Evolutionary conservation across 2,888 invertebrate genomes (phyloP).

Genomic region (Lycaena phlaeas): DNA sequence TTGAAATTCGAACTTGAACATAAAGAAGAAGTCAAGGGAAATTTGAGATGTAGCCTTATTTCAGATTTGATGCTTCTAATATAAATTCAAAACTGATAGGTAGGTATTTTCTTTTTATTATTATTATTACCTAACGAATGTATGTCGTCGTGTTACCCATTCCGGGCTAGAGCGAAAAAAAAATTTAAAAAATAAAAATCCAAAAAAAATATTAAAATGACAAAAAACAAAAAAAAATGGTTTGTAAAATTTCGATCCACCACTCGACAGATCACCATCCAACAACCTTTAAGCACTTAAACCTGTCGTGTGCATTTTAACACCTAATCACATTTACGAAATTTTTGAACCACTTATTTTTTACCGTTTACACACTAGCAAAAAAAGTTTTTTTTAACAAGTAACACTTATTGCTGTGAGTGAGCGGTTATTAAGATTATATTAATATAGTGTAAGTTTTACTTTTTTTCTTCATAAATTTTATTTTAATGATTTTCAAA

Average conservation of each 20-base stretch:
- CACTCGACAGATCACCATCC: constrained; percentile 5
- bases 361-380: constrained; percentile 2
- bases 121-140: constrained; percentile 36
- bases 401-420: not conserved
- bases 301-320: constrained; percentile 4
- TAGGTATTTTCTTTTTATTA: constrained; percentile 40
- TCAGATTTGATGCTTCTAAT: constrained; percentile 39
- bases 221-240: constrained; percentile 26
- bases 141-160: constrained; percentile 64
- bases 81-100: constrained; percentile 38
- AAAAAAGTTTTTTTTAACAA: constrained; percentile 1
- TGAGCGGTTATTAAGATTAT: not conserved
- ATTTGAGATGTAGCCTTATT: constrained; percentile 29
- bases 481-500: constrained; percentile 3
- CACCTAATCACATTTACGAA: constrained; percentile 7
- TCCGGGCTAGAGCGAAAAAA: constrained; percentile 58
- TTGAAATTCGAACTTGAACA: not conserved
- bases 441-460: constrained; percentile 4
- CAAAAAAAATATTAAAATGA: constrained; percentile 28
- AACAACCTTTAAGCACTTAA: constrained; percentile 1
- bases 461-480: not conserved
- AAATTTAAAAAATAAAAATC: constrained; percentile 26
- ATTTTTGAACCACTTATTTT: constrained; percentile 6
- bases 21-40: constrained; percentile 26
- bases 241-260: constrained; percentile 32